These are phyloP conservation scores for Corvus hawaiiensis DNA, from an alignment of 2,113 vertebrate genomes.

Conservation along the genomic window DNA sequence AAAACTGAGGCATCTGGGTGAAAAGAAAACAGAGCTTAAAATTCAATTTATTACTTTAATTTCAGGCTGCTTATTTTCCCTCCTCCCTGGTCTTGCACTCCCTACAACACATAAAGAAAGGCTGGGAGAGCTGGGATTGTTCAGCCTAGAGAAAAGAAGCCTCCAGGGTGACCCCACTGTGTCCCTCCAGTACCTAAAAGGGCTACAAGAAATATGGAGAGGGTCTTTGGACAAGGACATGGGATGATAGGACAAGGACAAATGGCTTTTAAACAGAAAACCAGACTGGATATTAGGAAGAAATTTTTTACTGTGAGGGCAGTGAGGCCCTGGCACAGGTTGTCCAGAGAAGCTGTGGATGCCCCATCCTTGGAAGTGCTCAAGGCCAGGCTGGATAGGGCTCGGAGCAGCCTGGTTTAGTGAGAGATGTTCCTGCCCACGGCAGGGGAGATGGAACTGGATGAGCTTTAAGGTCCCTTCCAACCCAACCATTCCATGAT, in stretches of 20 bases:
- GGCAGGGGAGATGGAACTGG: not conserved
- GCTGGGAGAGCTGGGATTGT: not conserved
- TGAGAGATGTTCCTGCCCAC: not conserved
- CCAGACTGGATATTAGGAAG: not conserved
- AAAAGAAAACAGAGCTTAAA: not conserved
- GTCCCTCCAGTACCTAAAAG: not conserved
- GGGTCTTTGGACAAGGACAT: not conserved
- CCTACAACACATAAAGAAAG: not conserved
- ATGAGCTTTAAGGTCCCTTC: not conserved
- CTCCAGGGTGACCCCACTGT: not conserved
- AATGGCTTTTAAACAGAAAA: not conserved
- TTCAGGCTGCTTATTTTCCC: not conserved
- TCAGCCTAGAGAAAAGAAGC: not conserved
- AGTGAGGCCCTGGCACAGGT: not conserved
- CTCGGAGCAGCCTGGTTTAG: not conserved
- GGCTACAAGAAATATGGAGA: not conserved
- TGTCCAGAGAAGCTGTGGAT: not conserved
- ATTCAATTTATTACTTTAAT: not conserved
- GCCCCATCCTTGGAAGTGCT: not conserved
- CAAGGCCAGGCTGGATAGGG: not conserved
- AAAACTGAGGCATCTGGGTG: not conserved
- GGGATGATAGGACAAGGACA: not conserved
- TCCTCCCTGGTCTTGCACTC: not conserved
- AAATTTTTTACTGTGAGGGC: not conserved
- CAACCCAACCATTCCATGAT: not conserved